A percentile compares a stretch with the other conserved stretches of the same genome.
Evolutionary conservation across 2,888 invertebrate species (phyloP).

Genomic region (Polydesmus complanatus): DNA sequence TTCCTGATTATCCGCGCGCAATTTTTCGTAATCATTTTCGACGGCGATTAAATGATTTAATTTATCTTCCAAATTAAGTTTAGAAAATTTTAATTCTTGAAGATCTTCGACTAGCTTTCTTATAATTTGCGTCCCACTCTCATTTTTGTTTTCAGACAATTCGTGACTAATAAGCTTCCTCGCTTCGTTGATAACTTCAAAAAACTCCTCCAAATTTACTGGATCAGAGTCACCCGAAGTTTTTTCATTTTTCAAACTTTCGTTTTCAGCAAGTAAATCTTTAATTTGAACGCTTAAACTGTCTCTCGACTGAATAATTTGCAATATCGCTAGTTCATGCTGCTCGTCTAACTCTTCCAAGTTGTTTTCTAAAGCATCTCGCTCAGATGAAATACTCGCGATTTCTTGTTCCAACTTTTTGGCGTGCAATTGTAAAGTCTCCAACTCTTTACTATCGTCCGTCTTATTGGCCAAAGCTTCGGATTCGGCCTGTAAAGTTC

Average conservation of each 20-base stretch:
- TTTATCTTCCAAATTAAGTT: too few species aligned
- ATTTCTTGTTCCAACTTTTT: constrained; percentile 10
- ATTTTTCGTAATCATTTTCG: too few species aligned
- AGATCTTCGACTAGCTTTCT: too few species aligned
- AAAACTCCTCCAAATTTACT: too few species aligned
- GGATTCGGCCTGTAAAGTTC: neutral
- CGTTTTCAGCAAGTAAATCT: constrained; percentile 7
- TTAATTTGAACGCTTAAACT: constrained; percentile 10
- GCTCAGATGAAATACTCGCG: constrained; percentile 31
- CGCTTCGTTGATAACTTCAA: too few species aligned
- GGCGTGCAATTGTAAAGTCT: constrained; percentile 1
- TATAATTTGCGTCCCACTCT: too few species aligned
- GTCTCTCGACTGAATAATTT: constrained; percentile 17
- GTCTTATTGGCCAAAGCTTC: constrained; percentile 5
- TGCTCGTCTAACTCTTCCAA: constrained; percentile 60
- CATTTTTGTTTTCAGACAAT: too few species aligned
- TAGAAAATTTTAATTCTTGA: too few species aligned
- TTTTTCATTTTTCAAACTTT: neutral
- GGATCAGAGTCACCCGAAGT: too few species aligned
- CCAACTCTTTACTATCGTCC: constrained; percentile 13
- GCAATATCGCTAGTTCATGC: constrained; percentile 50
- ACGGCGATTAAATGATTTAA: too few species aligned
- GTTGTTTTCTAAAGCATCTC: constrained; percentile 42
- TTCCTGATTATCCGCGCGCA: too few species aligned
- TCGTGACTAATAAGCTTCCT: too few species aligned